Base-by-base conservation (phyloP, 2,797 vertebrate genomes). In the Clarias pachynema region DNA sequence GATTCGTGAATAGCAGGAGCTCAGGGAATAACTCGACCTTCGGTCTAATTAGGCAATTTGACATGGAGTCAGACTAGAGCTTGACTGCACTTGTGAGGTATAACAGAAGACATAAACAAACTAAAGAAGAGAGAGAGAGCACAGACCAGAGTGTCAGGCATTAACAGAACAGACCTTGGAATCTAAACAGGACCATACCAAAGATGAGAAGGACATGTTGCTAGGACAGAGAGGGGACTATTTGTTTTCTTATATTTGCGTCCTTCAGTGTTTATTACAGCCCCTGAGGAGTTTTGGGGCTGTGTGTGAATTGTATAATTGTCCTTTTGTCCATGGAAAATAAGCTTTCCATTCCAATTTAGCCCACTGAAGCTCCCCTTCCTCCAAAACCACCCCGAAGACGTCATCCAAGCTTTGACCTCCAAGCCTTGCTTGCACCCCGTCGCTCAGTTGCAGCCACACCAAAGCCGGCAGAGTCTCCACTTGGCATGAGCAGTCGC, bases 391-490 rank as follows among this genome's bases (percentile, higher is more conserved):
- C 95, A 0, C 95, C 93, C 26, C 91, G 95, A 74, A 95, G 92
- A 84, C 94, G 95, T 2, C 95, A 96, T 89, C 95, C 95, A 1
- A 96, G 95, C 88, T 95, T 95, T 8, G 94, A 94, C 93, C 96
- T 95, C 40, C 95, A 96, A 93, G 95, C 95, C 26, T 93, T 96
- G 4, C 90, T 96, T 31, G 94, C 93, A 8, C 94, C 95, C 0
- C 96, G 94, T 56, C 91, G 92, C 85, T 89, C 92, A 62, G 86
- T 89, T 0, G 90, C 91, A 3, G 89, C 89, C 1, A 85, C 91
- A 87, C 53, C 88, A 69, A 78, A 80, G 75, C 57, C 91, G 0
- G 20, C 29, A 2, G 88, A 87, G 69, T 53, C 90, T 87, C 89
- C 89, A 0, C 90, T 90, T 57, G 89, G 91, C 0, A 86, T 89